Conservation (phyloP, 2,113 vertebrate genomes). For the Microcebus murinus region DNA sequence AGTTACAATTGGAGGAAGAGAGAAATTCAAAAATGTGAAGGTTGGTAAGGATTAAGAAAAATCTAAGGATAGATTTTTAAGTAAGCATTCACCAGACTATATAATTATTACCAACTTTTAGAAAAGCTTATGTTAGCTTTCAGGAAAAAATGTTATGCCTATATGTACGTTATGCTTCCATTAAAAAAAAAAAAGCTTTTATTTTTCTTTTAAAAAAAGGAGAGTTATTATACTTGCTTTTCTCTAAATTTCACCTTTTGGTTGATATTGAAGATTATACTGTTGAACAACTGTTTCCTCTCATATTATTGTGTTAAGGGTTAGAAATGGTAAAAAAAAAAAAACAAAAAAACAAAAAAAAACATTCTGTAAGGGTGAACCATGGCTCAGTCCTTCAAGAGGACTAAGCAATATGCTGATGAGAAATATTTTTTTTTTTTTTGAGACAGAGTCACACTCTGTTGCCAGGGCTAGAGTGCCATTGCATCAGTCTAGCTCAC, state of each 20-base stretch:
- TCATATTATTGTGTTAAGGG: neutral
- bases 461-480: too few relatives aligned
- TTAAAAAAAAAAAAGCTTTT: neutral
- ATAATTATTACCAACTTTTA: conserved; percentile 11
- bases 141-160: neutral
- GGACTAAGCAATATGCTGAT: neutral
- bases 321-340: neutral
- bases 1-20: neutral
- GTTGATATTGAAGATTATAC: neutral
- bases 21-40: neutral
- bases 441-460: too few relatives aligned
- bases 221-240: neutral
- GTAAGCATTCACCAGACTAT: neutral
- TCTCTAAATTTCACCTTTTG: conserved; percentile 8
- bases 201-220: neutral
- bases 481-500: too few relatives aligned
- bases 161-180: neutral
- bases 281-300: neutral
- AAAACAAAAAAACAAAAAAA: too few relatives aligned
- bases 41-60: neutral
- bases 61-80: neutral
- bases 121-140: neutral
- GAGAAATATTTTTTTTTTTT: neutral
- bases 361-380: neutral
- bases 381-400: neutral